phyloP scores from a whole-genome alignment of 2,113 vertebrate genomes.

The Apistogramma diplotaenia region DNA sequence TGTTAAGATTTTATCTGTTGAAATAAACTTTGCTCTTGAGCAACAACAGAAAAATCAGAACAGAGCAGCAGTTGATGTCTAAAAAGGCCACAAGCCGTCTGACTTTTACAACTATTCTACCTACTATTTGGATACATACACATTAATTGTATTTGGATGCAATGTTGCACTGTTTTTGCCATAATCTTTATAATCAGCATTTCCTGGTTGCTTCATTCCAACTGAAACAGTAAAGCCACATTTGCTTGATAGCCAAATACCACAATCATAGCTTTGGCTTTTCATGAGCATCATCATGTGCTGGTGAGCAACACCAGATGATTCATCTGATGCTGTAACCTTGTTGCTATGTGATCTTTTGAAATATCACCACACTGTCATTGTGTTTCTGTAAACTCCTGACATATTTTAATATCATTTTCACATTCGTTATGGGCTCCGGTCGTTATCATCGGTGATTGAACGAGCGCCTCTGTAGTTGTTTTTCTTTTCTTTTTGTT shows the following conservation, averaged over 20 bases:
- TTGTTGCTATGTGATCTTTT: slow-evolving; percentile 15
- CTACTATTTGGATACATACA: too few species aligned
- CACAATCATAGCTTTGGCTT: background rate
- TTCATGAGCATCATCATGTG: background rate
- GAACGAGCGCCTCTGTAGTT: background rate
- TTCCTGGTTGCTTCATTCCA: background rate
- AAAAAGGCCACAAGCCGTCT: background rate
- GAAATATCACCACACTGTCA: background rate
- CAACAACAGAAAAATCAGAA: background rate
- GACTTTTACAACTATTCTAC: background rate
- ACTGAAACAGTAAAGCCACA: background rate
- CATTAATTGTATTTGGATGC: too few species aligned
- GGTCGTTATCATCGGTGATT: background rate
- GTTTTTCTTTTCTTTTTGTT: background rate
- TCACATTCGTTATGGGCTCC: background rate
- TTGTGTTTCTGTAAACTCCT: background rate
- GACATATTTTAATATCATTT: slow-evolving; percentile 3
- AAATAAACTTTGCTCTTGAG: background rate
- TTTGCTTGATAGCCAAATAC: background rate
- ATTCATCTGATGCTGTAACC: slow-evolving; percentile 6
- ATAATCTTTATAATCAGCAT: background rate
- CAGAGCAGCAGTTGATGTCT: background rate
- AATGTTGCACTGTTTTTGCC: too few species aligned
- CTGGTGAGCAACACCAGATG: slow-evolving; percentile 1
- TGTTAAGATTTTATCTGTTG: background rate